A percentile compares a stretch with the other conserved stretches of the same genome.
Conservation (phyloP, 2,888 invertebrate species). For the Acrobasis repandana region DNA sequence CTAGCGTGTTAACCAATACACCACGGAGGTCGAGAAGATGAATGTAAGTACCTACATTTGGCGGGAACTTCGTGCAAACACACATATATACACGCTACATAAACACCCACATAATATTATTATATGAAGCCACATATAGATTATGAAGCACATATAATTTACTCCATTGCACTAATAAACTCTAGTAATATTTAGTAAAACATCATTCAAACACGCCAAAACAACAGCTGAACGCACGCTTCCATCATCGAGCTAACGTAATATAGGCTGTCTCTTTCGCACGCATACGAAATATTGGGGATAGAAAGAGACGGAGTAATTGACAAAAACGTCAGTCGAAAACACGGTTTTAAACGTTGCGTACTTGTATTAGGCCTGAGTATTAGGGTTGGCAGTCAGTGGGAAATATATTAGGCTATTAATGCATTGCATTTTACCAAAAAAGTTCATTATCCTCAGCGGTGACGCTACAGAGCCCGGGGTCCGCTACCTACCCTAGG, state of each 20-base stretch:
- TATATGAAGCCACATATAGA: no score
- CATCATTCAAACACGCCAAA: background rate
- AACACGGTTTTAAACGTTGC: background rate
- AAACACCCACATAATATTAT: background rate
- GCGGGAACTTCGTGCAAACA: no score
- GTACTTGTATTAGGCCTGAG: background rate
- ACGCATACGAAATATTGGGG: background rate
- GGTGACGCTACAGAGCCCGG: no score
- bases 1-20: no score
- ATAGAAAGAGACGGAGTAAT: conserved; percentile 3
- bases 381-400: conserved; percentile 8
- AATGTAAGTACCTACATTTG: no score
- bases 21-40: no score
- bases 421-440: background rate
- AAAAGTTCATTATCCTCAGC: no score
- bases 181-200: conserved; percentile 6
- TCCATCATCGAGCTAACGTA: conserved; percentile 1
- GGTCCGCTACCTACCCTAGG: no score
- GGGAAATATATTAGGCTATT: background rate
- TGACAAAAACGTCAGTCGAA: background rate
- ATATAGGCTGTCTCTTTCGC: conserved; percentile 14
- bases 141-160: background rate
- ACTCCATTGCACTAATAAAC: background rate
- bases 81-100: background rate
- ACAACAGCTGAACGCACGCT: conserved; percentile 12